These are phyloP conservation scores for Lithophane socia DNA, from an alignment of 2,888 invertebrate species.

Conservation along the genomic window DNA sequence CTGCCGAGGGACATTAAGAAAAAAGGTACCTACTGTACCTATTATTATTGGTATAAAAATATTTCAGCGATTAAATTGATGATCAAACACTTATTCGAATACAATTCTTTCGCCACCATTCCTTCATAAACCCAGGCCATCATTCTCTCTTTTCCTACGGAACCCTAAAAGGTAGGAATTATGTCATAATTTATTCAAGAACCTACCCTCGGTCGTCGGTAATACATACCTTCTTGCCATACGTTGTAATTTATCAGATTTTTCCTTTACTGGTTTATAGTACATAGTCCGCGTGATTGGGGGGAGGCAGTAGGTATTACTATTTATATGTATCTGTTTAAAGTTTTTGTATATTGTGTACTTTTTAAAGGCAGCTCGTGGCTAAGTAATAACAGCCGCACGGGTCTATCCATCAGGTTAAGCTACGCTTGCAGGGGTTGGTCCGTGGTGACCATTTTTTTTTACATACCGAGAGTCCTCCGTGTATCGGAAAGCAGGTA, in stretches of 20 bases:
- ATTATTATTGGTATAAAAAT: background rate
- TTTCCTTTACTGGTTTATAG: slow-evolving; percentile 41
- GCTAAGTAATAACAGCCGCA: too few relatives aligned
- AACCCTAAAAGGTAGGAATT: slow-evolving; percentile 53
- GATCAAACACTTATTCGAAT: background rate
- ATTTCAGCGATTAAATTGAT: background rate
- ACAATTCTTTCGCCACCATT: background rate
- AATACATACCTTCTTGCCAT: slow-evolving; percentile 25
- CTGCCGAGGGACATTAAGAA: too few relatives aligned
- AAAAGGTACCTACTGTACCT: too few relatives aligned
- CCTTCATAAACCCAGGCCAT: background rate
- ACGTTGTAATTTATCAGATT: slow-evolving; percentile 62
- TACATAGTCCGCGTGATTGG: background rate
- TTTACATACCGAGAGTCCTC: too few relatives aligned
- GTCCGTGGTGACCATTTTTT: too few relatives aligned
- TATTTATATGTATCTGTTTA: slow-evolving; percentile 6
- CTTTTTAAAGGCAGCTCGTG: background rate
- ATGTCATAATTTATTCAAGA: slow-evolving; percentile 60
- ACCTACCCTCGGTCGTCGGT: slow-evolving; percentile 34
- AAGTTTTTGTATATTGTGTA: background rate
- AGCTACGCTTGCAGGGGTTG: too few relatives aligned
- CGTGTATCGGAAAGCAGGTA: too few relatives aligned
- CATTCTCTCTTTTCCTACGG: background rate
- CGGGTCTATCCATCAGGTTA: too few relatives aligned
- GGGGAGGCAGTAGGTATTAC: background rate